Evolutionary conservation across 2,888 invertebrate species (phyloP).

Genomic region (Pammene fasciana): DNA sequence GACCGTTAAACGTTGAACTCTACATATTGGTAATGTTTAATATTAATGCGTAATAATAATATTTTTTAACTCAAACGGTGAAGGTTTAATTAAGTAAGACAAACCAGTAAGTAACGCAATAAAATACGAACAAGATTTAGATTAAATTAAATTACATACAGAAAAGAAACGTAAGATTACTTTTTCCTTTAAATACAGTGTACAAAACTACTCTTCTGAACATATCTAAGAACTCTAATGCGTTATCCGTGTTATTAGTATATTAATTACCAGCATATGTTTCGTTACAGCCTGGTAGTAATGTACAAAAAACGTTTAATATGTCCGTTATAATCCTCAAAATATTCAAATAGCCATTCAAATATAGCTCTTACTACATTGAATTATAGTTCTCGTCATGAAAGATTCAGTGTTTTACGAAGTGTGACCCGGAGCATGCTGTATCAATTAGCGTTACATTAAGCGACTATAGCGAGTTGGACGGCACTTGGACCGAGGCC

Average conservation of each 20-base stretch:
- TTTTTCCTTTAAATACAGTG: too few species aligned
- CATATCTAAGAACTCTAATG: slow-evolving; percentile 30
- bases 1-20: too few species aligned
- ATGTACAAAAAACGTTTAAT: slow-evolving; percentile 57
- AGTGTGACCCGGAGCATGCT: slow-evolving; percentile 53
- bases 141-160: too few species aligned
- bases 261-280: slow-evolving; percentile 63
- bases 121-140: too few species aligned
- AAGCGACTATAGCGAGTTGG: slow-evolving; percentile 33
- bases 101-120: too few species aligned
- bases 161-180: too few species aligned
- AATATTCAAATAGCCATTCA: slow-evolving; percentile 37
- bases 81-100: too few species aligned
- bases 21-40: too few species aligned
- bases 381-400: slow-evolving; percentile 3
- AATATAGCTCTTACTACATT: slow-evolving; percentile 37
- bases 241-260: slow-evolving; percentile 54
- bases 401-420: background rate
- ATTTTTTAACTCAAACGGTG: too few species aligned
- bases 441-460: slow-evolving; percentile 58
- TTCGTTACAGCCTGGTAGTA: slow-evolving; percentile 54
- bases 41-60: too few species aligned
- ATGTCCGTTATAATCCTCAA: slow-evolving; percentile 43
- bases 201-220: too few species aligned
- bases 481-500: background rate